Conservation (phyloP, 1,140 invertebrate genomes). For the Neuroterus valhalla region DNA sequence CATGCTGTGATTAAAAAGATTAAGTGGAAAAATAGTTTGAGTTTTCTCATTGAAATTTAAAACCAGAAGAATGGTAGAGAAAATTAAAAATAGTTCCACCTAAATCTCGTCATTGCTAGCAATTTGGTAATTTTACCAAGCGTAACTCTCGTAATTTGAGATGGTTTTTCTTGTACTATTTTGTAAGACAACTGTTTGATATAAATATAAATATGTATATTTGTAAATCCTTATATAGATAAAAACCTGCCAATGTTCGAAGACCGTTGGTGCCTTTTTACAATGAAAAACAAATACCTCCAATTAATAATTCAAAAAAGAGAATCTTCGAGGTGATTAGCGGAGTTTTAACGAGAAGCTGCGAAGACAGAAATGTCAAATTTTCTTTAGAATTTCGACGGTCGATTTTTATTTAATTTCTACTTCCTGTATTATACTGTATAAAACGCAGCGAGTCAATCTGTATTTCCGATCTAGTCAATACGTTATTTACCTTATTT, state of each 20-base stretch:
- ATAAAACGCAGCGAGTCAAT: constrained; percentile 36
- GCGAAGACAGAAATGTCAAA: background rate
- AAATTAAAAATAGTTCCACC: background rate
- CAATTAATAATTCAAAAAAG: too few species aligned
- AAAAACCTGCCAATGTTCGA: constrained; percentile 14
- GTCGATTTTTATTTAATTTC: constrained; percentile 26
- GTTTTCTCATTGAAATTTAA: too few species aligned
- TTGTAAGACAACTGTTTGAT: constrained; percentile 24
- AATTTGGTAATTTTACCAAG: constrained; percentile 20
- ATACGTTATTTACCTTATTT: constrained; percentile 47
- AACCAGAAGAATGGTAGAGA: too few species aligned
- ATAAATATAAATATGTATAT: constrained; percentile 28
- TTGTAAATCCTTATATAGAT: constrained; percentile 11
- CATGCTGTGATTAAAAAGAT: constrained; percentile 20
- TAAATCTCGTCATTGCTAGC: constrained; percentile 9
- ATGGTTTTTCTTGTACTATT: constrained; percentile 17
- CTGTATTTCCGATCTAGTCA: constrained; percentile 68
- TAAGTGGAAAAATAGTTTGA: constrained; percentile 3
- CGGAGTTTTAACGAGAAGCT: constrained; percentile 22
- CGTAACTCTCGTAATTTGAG: constrained; percentile 17
- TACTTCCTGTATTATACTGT: constrained; percentile 12
- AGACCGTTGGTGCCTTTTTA: constrained; percentile 9
- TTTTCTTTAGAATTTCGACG: background rate
- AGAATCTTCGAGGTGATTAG: background rate
- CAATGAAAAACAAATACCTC: background rate